These are phyloP conservation scores for Okamejei kenojei DNA, from an alignment of 2,797 vertebrate genomes.

Conservation along the genomic window DNA sequence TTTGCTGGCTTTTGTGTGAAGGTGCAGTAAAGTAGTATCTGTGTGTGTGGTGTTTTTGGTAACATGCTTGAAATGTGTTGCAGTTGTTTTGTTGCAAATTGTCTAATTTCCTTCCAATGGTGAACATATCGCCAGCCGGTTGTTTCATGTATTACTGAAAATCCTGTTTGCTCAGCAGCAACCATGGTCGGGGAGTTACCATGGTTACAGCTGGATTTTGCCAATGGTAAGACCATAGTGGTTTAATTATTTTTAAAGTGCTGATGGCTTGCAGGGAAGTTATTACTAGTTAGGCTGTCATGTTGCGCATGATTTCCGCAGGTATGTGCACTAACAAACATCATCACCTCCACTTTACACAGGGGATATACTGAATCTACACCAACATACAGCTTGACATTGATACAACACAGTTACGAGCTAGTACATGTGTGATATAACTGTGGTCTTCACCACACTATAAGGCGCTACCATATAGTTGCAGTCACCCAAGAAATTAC, in stretches of 20 bases:
- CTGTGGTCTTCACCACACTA: too few relatives aligned
- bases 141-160: neutral
- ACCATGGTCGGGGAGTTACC: slow-evolving; percentile 22
- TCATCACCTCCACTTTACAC: neutral
- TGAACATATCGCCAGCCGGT: neutral
- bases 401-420: slow-evolving; percentile 1
- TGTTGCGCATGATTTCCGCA: neutral
- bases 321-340: neutral
- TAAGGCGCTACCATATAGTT: neutral
- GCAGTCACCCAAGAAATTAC: neutral
- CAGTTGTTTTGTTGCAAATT: neutral
- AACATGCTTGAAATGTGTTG: neutral
- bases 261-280: slow-evolving; percentile 23
- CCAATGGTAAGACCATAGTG: slow-evolving; percentile 11
- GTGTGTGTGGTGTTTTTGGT: neutral
- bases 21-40: neutral
- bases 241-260: slow-evolving; percentile 28
- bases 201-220: slow-evolving; percentile 19
- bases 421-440: neutral
- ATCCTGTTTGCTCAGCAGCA: neutral
- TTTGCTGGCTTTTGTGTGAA: neutral
- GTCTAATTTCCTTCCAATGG: neutral
- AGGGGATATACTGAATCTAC: neutral
- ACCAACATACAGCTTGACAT: neutral
- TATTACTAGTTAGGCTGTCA: neutral